Base-by-base conservation (phyloP, 2,113 vertebrate genomes). In the Bombycilla garrulus region DNA sequence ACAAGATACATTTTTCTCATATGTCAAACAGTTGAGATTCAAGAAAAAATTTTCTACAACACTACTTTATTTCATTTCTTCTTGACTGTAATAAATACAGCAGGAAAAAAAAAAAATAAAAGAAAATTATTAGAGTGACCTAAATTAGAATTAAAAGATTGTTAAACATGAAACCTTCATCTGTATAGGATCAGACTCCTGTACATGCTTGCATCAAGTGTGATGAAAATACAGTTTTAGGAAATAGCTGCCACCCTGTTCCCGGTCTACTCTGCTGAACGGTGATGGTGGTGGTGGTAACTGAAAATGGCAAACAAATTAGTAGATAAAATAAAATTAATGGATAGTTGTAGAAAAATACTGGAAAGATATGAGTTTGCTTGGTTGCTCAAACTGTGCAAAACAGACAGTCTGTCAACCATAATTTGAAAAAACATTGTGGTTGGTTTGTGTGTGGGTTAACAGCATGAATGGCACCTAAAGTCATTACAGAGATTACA, bases 391-490 rank as follows among this genome's bases (percentile, higher is more conserved):
- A 88, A 88, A 85, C 2, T 5, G 25, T 86, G 42, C 9, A 77
- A 94, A 94, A 95, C 80, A 96, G 87, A 80, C 76, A 61, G 80
- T 78, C 80, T 92, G 62, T 92, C 0, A 4, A 76, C 42, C 10
- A 31, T 60, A 86, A 90, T 89, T 92, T 96, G 78, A 84, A 92
- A 95, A 95, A 94, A 90, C 60, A 86, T 88, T 95, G 71, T 83
- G 86, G 57, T 90, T 96, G 72, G 19, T 96, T 73, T 93, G 44
- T 73, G 81, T 88, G 86, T 76, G 76, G 28, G 64, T 91, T 96
- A 92, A 86, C 65, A 92, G 83, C 88, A 90, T 69, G 85, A 96
- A 82, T 76, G 71, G 77, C 66, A 95, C 82, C 87, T 86, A 83
- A 74, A 96, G 76, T 83, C 35, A 54, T 95, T 90, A 81, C 40